Base-by-base conservation (phyloP, 2,113 vertebrate species). In the Narcine bancroftii region DNA sequence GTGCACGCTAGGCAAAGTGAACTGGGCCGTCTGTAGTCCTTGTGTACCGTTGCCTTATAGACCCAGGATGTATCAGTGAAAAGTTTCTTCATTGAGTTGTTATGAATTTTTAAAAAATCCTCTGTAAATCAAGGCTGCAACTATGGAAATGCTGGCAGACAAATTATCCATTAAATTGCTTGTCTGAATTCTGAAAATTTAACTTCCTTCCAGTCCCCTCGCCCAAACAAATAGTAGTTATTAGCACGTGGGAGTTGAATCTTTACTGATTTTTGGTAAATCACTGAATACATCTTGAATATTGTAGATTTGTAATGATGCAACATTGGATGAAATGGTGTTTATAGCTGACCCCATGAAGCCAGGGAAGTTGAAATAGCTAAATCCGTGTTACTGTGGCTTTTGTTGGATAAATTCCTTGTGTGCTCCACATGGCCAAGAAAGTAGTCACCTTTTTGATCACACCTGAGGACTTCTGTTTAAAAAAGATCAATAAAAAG, bases 401-500 rank as follows among this genome's bases (percentile, higher is more conserved):
- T 85, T 85, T 85, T 33, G 53, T 85, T 85, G 81, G 50, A 85
- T 56, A 60, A 83, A 33, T 83, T 56, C 79, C 79, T 85, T 53
- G 45, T 81, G 29, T 87, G 81, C 81, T 60, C 79, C 81, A 60
- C 81, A 29, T 91, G 89, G 89, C 89, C 45, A 69, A 71, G 65
- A 69, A 91, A 69, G 89, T 91, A 66, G 89, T 69, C 13, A 42
- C 42, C 60, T 66, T 42, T 69, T 45, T 91, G 65, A 91, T 33
- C 39, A 33, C 42, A 69, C 39, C 89, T 69, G 89, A 47, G 39
- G 65, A 71, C 13, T 91, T 91, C 89, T 26, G 39, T 69, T 29
- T 69, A 69, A 91, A 91, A 91, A n/a, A 75, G 60, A 29, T 91
- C 89, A 91, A 91, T 91, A 91, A 91, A 91, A 65, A 91, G 89